These are phyloP conservation scores for Podilymbus podiceps DNA, from an alignment of 2,113 vertebrate genomes.

Conservation along the genomic window DNA sequence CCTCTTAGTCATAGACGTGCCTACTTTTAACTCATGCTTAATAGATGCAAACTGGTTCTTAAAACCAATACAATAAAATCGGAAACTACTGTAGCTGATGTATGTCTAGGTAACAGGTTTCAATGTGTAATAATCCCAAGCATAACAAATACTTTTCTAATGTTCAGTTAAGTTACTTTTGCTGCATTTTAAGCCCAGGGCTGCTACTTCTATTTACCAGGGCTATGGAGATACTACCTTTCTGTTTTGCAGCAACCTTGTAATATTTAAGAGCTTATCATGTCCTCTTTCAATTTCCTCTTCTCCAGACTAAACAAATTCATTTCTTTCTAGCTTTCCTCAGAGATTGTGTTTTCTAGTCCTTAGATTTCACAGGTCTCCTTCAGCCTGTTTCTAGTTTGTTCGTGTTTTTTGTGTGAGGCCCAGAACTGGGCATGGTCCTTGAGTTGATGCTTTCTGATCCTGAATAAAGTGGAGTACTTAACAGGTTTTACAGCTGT, in stretches of 20 bases:
- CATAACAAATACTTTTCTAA: neutral
- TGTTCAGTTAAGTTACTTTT: neutral
- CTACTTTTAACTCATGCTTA: neutral
- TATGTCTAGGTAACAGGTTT: neutral
- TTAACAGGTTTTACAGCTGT: neutral
- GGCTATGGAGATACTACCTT: neutral
- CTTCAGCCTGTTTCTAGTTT: neutral
- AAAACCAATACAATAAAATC: neutral
- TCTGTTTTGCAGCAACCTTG: neutral
- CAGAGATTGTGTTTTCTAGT: neutral
- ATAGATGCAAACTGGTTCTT: neutral
- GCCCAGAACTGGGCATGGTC: neutral
- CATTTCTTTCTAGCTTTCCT: neutral
- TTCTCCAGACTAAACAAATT: neutral
- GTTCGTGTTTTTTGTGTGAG: neutral
- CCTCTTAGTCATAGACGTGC: neutral
- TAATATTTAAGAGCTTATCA: neutral
- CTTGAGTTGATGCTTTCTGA: neutral
- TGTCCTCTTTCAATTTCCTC: neutral
- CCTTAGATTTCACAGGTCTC: neutral
- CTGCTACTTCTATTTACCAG: neutral
- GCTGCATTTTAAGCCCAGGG: neutral
- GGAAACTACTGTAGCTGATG: neutral
- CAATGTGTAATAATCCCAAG: neutral
- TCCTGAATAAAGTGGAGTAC: neutral